Evolutionary conservation across 2,113 vertebrate species (phyloP).

Genomic region (Colinus virginianus): DNA sequence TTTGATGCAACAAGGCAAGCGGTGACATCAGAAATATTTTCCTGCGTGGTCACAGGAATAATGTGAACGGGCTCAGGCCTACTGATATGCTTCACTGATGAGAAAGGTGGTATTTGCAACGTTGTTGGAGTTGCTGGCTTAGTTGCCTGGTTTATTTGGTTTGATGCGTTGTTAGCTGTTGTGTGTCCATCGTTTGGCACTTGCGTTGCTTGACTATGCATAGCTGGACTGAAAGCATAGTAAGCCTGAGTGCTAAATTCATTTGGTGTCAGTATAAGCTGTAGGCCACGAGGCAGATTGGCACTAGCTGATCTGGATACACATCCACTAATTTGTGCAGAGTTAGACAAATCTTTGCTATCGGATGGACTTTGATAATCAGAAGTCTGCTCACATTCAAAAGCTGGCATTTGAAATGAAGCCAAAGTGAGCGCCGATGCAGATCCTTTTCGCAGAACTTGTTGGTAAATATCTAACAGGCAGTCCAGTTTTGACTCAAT

Average conservation of each 20-base stretch:
- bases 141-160: conserved; percentile 83
- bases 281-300: conserved; percentile 89
- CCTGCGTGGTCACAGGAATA: conserved; percentile 80
- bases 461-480: conserved; percentile 93
- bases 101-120: conserved; percentile 87
- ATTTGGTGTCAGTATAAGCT: conserved; percentile 90
- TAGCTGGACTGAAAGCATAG: conserved; percentile 85
- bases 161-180: conserved; percentile 78
- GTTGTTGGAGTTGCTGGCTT: conserved; percentile 85
- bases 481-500: conserved; percentile 97
- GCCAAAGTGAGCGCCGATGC: conserved; percentile 89
- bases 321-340: conserved; percentile 85
- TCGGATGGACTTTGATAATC: conserved; percentile 92
- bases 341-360: conserved; percentile 87
- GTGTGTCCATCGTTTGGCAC: conserved; percentile 83
- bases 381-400: conserved; percentile 93
- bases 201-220: conserved; percentile 83
- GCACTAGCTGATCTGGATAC: conserved; percentile 86
- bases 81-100: conserved; percentile 80
- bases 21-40: conserved; percentile 80
- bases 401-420: conserved; percentile 89
- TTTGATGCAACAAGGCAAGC: conserved; percentile 83
- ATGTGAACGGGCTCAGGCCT: conserved; percentile 77
- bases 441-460: conserved; percentile 92
- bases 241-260: conserved; percentile 89